These are phyloP conservation scores for Hippocampus mohnikei DNA, from an alignment of 2,113 vertebrate species.

Conservation along the genomic window DNA sequence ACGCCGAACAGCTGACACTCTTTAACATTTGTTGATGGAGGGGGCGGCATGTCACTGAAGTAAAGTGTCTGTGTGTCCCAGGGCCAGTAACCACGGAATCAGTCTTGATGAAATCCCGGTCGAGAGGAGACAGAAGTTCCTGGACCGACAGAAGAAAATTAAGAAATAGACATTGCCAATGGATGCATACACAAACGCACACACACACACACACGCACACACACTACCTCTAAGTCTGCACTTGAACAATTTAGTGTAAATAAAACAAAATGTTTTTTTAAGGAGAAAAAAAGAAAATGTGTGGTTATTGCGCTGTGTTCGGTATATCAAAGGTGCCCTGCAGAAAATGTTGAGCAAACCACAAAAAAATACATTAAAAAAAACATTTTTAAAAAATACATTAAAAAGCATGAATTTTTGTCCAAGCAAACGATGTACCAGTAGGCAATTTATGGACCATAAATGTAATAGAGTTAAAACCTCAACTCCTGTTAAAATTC, in stretches of 20 bases:
- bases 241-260: not conserved
- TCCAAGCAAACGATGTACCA: too few species aligned
- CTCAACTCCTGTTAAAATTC: too few species aligned
- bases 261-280: not conserved
- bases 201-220: not conserved
- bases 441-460: too few species aligned
- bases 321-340: too few species aligned
- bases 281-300: too few species aligned
- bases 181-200: not conserved
- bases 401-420: too few species aligned
- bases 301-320: too few species aligned
- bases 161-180: constrained; percentile 45
- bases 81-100: constrained; percentile 82
- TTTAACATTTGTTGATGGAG: not conserved
- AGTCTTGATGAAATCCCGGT: constrained; percentile 80
- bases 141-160: constrained; percentile 67
- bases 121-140: constrained; percentile 73
- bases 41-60: not conserved
- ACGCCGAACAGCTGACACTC: not conserved
- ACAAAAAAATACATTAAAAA: too few species aligned
- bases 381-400: too few species aligned
- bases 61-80: constrained; percentile 25
- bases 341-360: too few species aligned
- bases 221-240: not conserved
- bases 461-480: too few species aligned